Evolutionary conservation across 2,113 vertebrate species (phyloP), one percentile per base, ranked within the genome.

Genomic region (Lipotes vexillifer): DNA sequence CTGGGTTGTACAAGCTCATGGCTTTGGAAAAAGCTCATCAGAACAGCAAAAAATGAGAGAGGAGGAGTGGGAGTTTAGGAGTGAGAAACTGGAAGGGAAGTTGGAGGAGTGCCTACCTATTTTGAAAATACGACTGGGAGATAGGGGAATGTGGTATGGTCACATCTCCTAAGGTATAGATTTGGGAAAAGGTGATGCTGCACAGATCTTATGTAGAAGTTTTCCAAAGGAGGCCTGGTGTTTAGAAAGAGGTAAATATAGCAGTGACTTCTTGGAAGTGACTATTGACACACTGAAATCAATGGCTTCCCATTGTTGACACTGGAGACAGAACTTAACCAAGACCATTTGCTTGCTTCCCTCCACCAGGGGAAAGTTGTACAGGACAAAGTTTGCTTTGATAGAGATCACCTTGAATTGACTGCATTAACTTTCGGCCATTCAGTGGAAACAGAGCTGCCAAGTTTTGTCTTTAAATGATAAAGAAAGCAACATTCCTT

Each of bases 61-160:
- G 1, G 2, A 36, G 2, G 6, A 0, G 5, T 15, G 10, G 13
- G 8, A 44, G 11, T 20, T 44, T 27, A 5, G 11, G 6, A 57
- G 0, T 0, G 2, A 36, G 46, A 44, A 9, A 4, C 52, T 77
- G 25, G 8, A 49, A 77, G 2, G 33, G 31, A 84, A 88, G 5
- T 49, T 52, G 11, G 5, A 5, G 17, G 15, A 85, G 2, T 69
- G n/a, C 1, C 18, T 0, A n/a, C 57, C 2, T 33, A 1, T 27
- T 14, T 33, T 18, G 14, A 17, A 91, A 84, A 69, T 1, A 57
- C 1, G 23, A 89, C 71, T 3, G 3, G 18, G 5, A 1, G 2
- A 23, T 4, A 72, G 21, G 29, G 2, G 3, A 88, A 49, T 83
- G 20, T 36, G 9, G 1, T 41, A 11, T 85, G 6, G 17, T 4